phyloP scores from a whole-genome alignment of 1,140 invertebrate genomes.

The Scaptomyza hsui region DNA sequence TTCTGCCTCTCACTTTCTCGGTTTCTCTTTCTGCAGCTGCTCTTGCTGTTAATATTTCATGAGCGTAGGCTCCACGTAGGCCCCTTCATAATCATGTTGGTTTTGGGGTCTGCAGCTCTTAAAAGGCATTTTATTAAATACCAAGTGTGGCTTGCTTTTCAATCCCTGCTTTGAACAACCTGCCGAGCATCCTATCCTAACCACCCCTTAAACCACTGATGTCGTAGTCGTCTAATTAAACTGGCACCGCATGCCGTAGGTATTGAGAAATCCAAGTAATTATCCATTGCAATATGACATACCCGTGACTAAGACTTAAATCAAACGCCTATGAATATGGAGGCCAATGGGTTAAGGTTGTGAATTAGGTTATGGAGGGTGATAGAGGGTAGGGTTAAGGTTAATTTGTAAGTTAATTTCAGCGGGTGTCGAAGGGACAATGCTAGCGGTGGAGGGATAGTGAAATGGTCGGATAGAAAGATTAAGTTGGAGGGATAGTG shows the following conservation, averaged over 20 bases:
- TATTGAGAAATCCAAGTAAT: conserved; percentile 31
- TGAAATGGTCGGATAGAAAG: too few relatives aligned
- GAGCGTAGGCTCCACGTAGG: not conserved
- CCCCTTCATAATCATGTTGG: conserved; percentile 38
- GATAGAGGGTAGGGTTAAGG: too few relatives aligned
- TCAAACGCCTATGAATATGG: conserved; percentile 1
- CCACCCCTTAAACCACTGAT: not conserved
- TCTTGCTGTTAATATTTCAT: conserved; percentile 42
- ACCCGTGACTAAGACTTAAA: conserved; percentile 1
- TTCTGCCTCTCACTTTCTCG: not conserved
- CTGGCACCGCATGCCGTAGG: conserved; percentile 45
- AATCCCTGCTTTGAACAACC: too few relatives aligned
- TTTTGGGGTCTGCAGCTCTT: conserved; percentile 49
- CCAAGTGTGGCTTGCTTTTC: conserved; percentile 63
- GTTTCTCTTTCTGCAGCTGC: not conserved
- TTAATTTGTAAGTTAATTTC: too few relatives aligned
- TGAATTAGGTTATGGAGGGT: not conserved
- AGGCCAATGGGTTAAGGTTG: not conserved
- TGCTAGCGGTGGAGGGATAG: too few relatives aligned
- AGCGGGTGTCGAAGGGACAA: too few relatives aligned
- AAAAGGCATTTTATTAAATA: conserved; percentile 79
- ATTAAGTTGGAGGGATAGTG: too few relatives aligned
- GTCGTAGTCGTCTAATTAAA: conserved; percentile 52
- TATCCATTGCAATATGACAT: conserved; percentile 30
- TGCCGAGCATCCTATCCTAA: too few relatives aligned